Evolutionary conservation across 2,888 invertebrate species (phyloP), one percentile per base, ranked within the genome.

Genomic region (Melanostoma scalare): DNA sequence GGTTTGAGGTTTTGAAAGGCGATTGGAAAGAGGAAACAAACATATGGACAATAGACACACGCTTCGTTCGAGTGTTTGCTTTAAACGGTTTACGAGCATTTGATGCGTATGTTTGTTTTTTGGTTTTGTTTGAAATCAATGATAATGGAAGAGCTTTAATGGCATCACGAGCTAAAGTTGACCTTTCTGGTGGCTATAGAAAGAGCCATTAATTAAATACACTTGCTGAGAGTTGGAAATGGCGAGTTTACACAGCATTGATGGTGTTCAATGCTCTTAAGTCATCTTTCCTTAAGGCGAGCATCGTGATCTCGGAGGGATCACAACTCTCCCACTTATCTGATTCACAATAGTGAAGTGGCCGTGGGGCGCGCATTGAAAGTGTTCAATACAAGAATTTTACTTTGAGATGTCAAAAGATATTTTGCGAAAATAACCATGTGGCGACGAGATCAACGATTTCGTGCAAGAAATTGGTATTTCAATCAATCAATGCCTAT

Each of bases 1-100:
- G 20, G 31, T 89, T 85, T 74, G 82, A 86, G 76, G 88, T 87
- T 87, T 85, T 48, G 78, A 38, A 38, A 4, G 20, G 36, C 8
- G 20, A 44, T 20, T 20, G 20, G 40, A 35, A 20, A 67, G 48
- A 67, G 55, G 60, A 60, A 81, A 58, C 77, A 71, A 78, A 72
- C 63, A 63, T 71, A 56, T 72, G 60, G 71, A 44, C 48, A 6
- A 3, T 30, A n/a, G n/a, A 31, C 35, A 35, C n/a, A 52, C 61
- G 61, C 86, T 88, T 88, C 87, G 85, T 78, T 82, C 40, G 60
- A 72, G 58, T 72, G 72, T 35, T 55, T 9, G 20, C 20, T 30
- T 56, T 36, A 30, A 56, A 48, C 8, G 31, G 9, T 35, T 55
- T 52, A 58, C 20, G 20, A 20, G 20, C 20, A 20, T 20, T 20